Percentiles rank a stretch among this genome's conserved stretches.
Evolutionary conservation across 2,888 invertebrate species (phyloP).

Genomic region (Aphidoletes aphidimyza): DNA sequence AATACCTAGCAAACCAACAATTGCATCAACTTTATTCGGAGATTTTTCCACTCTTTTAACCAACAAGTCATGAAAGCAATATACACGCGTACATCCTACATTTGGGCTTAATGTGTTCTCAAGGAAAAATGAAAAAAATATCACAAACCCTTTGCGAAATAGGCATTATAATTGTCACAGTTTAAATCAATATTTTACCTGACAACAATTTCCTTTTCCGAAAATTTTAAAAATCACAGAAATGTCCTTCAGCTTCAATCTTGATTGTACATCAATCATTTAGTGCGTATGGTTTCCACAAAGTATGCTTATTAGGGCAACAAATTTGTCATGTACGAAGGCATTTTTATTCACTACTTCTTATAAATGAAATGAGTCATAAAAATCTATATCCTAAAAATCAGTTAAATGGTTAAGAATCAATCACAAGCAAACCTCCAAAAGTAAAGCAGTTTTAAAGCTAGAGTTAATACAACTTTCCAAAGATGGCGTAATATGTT

Average conservation of each 20-base stretch:
- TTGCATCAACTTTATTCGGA: conserved; percentile 75
- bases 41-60: conserved; percentile 72
- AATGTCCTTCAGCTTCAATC: conserved; percentile 71
- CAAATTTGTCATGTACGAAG: too few relatives aligned
- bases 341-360: too few relatives aligned
- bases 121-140: conserved; percentile 63
- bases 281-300: neutral
- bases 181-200: too few relatives aligned
- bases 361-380: too few relatives aligned
- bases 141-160: too few relatives aligned
- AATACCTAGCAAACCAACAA: conserved; percentile 84
- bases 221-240: conserved; percentile 81
- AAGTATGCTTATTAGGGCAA: too few relatives aligned
- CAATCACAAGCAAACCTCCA: neutral
- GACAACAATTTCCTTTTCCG: conserved; percentile 85
- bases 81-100: conserved; percentile 78
- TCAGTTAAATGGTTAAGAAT: neutral
- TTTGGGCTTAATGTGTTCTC: conserved; percentile 92
- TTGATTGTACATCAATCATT: conserved; percentile 61
- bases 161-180: too few relatives aligned
- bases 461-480: too few relatives aligned
- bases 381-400: neutral
- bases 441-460: too few relatives aligned
- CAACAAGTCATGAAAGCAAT: conserved; percentile 78
- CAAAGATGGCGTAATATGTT: too few relatives aligned